Evolutionary conservation across 2,797 vertebrate genomes (phyloP), one percentile per base, ranked within the genome.

Genomic region (Gobionotothen gibberifrons): DNA sequence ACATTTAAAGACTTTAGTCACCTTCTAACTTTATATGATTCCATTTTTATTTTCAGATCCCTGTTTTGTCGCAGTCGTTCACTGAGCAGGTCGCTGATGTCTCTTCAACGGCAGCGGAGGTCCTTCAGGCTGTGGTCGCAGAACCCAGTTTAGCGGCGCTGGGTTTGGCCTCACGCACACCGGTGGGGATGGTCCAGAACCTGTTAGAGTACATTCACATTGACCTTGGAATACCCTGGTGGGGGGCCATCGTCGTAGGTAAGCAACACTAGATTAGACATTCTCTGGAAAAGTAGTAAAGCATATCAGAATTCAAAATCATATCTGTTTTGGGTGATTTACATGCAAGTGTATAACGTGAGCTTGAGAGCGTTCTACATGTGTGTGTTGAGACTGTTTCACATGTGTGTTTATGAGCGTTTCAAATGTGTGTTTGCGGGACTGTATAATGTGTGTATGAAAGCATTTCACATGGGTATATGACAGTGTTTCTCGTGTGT

Each of bases 161-260:
- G 72, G 97, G 97, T 0, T 70, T 98, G 66, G 95, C 86, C 0
- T 69, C 49, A 16, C 17, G 89, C 82, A 97, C 96, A 0, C 97
- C 97, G 3, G 96, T 96, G 72, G 97, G 97, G 6, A 49, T 97
- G 21, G 82, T 98, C 74, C 96, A 98, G 90, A 96, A 94, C 79
- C 7, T 97, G 2, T 72, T 98, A 71, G 96, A 97, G 89, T 93
- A 82, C 78, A 86, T 97, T 44, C 97, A 98, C 59, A 21, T 97
- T 19, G 87, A 95, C 49, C 2, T 96, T 11, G 96, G 95, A 26
- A 74, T 97, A 19, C 97, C 97, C 12, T 98, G 97, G 97, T 98
- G 97, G 97, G 96, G 95, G 0, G 96, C 97, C 69, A 98, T 98
- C 9, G 94, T 95, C 49, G 78, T 81, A 59, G 97, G 97, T 97